A percentile compares a stretch with the other conserved stretches of the same genome.
These are phyloP conservation scores for Bubo blakistoni DNA, from an alignment of 2,113 vertebrate species.

Conservation along the genomic window DNA sequence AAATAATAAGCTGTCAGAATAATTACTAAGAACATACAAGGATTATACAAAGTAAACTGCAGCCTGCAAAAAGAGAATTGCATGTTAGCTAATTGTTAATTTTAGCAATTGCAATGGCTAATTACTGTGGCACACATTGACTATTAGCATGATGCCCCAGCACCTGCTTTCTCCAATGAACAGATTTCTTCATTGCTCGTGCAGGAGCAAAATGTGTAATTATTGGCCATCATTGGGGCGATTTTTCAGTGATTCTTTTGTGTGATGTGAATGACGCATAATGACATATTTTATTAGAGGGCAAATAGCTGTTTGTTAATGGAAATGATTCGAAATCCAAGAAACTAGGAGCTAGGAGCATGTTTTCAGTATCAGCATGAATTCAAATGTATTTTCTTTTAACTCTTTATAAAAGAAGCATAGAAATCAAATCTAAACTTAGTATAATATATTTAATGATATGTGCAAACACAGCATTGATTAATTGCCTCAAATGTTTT, in stretches of 20 bases:
- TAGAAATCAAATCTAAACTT: constrained; percentile 87
- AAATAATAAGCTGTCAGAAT: constrained; percentile 89
- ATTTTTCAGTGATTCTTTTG: constrained; percentile 99
- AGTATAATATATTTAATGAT: constrained; percentile 87
- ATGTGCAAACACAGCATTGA: constrained; percentile 86
- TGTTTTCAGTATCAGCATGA: constrained; percentile 83
- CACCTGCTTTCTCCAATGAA: constrained; percentile 97
- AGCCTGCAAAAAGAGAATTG: constrained; percentile 93
- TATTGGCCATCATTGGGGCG: constrained; percentile 98
- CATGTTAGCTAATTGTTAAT: constrained; percentile 99
- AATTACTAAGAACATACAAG: constrained; percentile 89
- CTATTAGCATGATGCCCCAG: constrained; percentile 99
- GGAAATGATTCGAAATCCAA: constrained; percentile 87
- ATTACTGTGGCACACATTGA: constrained; percentile 96
- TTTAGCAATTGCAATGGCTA: constrained; percentile 96
- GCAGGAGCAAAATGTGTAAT: constrained; percentile 99
- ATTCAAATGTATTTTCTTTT: constrained; percentile 86
- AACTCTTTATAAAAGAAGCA: constrained; percentile 82
- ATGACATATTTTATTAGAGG: constrained; percentile 99
- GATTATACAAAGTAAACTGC: constrained; percentile 94
- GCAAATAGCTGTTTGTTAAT: constrained; percentile 94
- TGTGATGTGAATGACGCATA: constrained; percentile 98
- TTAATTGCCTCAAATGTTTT: constrained; percentile 83
- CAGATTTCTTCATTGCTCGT: constrained; percentile 85
- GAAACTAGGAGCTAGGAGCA: constrained; percentile 78